Conservation (phyloP, 2,113 vertebrate genomes). For the Lagopus leucura region DNA sequence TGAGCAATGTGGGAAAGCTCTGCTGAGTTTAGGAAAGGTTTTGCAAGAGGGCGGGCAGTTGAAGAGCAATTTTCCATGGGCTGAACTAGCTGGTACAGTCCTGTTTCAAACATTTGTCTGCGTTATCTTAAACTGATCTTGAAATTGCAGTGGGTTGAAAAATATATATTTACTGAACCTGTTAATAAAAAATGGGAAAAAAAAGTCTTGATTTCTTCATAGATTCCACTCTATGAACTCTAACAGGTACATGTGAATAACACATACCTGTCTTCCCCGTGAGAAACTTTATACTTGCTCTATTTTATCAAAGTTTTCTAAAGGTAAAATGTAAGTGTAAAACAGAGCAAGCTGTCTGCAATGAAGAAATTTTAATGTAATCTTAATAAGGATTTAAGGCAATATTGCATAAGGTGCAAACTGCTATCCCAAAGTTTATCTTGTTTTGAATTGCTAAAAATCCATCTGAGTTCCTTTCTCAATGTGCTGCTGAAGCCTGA, state of each 20-base stretch:
- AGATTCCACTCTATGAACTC: background rate
- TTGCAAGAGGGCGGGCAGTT: background rate
- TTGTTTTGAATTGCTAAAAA: background rate
- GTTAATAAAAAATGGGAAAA: background rate
- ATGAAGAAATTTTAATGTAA: background rate
- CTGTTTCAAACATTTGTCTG: background rate
- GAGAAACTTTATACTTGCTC: too few species aligned
- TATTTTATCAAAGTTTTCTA: background rate
- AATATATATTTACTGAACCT: background rate
- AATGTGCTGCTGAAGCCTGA: background rate
- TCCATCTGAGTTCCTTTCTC: background rate
- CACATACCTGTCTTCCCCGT: background rate
- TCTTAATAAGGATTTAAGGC: background rate
- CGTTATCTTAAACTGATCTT: background rate
- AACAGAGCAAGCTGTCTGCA: background rate
- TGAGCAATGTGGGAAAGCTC: background rate
- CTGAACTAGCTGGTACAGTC: background rate
- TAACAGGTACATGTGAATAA: background rate
- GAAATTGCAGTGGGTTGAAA: background rate
- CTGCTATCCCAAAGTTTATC: background rate
- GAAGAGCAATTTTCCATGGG: background rate
- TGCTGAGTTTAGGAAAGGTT: background rate
- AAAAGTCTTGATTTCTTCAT: background rate
- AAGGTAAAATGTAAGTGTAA: background rate
- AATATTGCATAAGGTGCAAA: background rate